Evolutionary conservation across 2,113 vertebrate genomes (phyloP).

Genomic region (Triplophysa dalaica): DNA sequence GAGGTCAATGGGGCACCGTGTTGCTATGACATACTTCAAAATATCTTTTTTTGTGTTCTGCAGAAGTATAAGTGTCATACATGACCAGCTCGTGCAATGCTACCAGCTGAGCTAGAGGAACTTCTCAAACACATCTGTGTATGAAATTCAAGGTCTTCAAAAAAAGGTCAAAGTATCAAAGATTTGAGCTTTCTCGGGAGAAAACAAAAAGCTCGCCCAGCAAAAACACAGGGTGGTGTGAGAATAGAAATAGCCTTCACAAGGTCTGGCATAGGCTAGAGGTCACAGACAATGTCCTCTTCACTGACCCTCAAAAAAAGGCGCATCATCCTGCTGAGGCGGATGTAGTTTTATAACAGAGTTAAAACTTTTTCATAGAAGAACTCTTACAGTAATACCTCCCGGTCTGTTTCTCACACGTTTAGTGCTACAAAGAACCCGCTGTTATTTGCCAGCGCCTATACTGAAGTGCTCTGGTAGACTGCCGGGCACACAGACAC

Average conservation of each 20-base stretch:
- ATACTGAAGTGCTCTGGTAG: slow-evolving; percentile 28
- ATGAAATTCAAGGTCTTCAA: no score
- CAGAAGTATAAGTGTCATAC: no score
- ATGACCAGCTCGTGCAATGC: no score
- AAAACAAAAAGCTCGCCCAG: neutral
- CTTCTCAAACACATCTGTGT: no score
- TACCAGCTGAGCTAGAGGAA: no score
- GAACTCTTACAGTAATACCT: slow-evolving; percentile 11
- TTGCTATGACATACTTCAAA: no score
- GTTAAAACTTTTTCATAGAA: neutral
- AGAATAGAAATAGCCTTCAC: slow-evolving; percentile 3
- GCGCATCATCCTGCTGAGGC: slow-evolving; percentile 20
- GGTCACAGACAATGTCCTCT: slow-evolving; percentile 2
- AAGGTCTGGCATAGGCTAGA: neutral
- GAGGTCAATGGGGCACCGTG: no score
- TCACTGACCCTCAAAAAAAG: neutral
- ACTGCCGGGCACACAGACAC: slow-evolving; percentile 8
- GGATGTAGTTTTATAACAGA: slow-evolving; percentile 13
- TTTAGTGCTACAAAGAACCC: slow-evolving; percentile 28
- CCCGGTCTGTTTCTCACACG: slow-evolving; percentile 23
- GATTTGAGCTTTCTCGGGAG: neutral
- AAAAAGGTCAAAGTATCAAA: neutral
- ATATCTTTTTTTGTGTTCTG: no score
- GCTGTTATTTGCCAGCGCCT: slow-evolving; percentile 37
- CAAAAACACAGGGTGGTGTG: neutral